phyloP scores from a whole-genome alignment of 1,140 invertebrate species.

The Meloidogyne exigua region DNA sequence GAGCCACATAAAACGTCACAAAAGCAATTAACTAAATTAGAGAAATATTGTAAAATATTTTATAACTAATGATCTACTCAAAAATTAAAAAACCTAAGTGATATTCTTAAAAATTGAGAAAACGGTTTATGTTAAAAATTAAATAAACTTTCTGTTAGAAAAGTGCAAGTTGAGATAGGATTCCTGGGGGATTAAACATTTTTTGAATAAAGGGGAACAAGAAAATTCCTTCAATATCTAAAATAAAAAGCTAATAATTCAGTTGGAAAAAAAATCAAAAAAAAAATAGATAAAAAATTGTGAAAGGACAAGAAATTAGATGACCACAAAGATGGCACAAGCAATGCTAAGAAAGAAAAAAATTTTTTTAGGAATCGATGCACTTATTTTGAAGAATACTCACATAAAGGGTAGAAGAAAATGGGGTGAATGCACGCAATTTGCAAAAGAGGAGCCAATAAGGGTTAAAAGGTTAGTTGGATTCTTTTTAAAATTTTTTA shows the following conservation, averaged over 20 bases:
- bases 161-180: too few relatives aligned
- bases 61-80: too few relatives aligned
- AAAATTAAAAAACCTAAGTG: too few relatives aligned
- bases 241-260: not conserved
- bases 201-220: not conserved
- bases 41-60: not conserved
- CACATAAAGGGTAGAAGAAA: not conserved
- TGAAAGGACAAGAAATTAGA: not conserved
- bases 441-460: too few relatives aligned
- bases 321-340: slow-evolving; percentile 1
- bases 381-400: not conserved
- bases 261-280: not conserved
- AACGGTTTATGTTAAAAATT: not conserved
- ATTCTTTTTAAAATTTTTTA: too few relatives aligned
- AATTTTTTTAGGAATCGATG: not conserved
- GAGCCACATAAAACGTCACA: too few relatives aligned
- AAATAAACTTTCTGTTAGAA: too few relatives aligned
- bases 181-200: too few relatives aligned
- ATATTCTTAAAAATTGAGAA: too few relatives aligned
- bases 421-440: too few relatives aligned
- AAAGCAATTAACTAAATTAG: not conserved
- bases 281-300: not conserved
- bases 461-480: too few relatives aligned
- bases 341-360: not conserved
- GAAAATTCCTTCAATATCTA: not conserved